Base-by-base conservation (phyloP, 2,797 vertebrate genomes). In the Microctenopoma steveboyesi region DNA sequence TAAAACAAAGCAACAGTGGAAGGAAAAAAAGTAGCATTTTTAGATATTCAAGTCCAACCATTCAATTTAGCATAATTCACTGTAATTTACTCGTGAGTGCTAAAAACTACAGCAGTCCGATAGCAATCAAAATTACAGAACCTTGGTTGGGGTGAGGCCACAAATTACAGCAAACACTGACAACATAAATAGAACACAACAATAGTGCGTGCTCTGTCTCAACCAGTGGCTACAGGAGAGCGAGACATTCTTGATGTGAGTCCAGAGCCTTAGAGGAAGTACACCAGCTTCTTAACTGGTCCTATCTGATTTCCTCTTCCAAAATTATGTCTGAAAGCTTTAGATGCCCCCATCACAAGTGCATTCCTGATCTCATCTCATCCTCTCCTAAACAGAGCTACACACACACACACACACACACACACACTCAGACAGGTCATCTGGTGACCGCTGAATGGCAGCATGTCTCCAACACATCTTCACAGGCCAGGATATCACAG, bases 41-140 rank as follows among this genome's bases (percentile, higher is more conserved):
- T 88, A 88, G 87, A 88, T 75, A 55, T 83, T 57, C 62, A 78
- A 89, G 76, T 83, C 78, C 65, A 86, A 92, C 78, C 77, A 28
- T 89, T 90, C 82, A 89, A 89, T 91, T 90, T 86, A 86, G 79
- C 33, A 50, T 91, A 85, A 94, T 92, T 94, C 91, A 88, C 89
- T 90, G 74, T 90, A 91, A 91, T 94, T 94, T 94, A 86, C 81
- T 88, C 42, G 25, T 68, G 82, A 79, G 86, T 84, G 88, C 83
- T 83, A 89, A 92, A 92, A 91, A 88, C 82, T 83, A 86, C 84
- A 85, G 82, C 76, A 83, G 72, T 85, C 60, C 53, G 78, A 88
- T 89, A 74, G 78, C 83, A 73, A 91, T 92, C 77, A 27, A 90
- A 92, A 93, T 92, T 81, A 89, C 76, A 82, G 75, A 91, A 89